Conservation (phyloP, 2,797 vertebrate genomes). For the Pygocentrus nattereri region DNA sequence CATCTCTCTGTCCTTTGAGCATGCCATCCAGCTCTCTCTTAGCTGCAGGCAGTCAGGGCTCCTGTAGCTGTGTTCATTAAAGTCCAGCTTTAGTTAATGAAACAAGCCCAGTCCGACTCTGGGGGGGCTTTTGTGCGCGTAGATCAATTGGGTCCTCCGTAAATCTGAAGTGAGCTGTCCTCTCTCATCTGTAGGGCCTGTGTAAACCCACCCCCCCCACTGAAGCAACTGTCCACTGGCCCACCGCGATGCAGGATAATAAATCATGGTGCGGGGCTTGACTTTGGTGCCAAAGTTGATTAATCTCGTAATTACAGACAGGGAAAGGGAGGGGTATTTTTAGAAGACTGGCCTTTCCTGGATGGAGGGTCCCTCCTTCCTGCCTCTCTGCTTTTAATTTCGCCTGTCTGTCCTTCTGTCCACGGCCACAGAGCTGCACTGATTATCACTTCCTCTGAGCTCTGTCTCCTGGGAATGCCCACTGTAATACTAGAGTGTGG, state of each 20-base stretch:
- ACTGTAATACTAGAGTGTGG: slow-evolving; percentile 27
- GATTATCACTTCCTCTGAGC: slow-evolving; percentile 49
- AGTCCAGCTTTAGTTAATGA: slow-evolving; percentile 70
- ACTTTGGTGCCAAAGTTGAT: slow-evolving; percentile 65
- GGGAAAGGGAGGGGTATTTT: slow-evolving; percentile 80
- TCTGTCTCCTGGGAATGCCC: slow-evolving; percentile 26
- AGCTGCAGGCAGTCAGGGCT: slow-evolving; percentile 40
- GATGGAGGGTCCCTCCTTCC: slow-evolving; percentile 61
- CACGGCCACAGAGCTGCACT: not conserved
- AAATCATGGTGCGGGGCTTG: slow-evolving; percentile 50
- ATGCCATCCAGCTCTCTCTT: slow-evolving; percentile 19
- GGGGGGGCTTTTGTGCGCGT: slow-evolving; percentile 61
- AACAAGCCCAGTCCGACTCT: slow-evolving; percentile 63
- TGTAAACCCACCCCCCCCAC: slow-evolving; percentile 30
- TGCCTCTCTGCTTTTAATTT: slow-evolving; percentile 39
- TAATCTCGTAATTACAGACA: slow-evolving; percentile 80
- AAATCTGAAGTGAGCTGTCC: slow-evolving; percentile 83
- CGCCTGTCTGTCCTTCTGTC: slow-evolving; percentile 51
- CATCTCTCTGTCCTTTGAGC: slow-evolving; percentile 8
- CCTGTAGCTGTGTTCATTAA: slow-evolving; percentile 69
- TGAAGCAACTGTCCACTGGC: slow-evolving; percentile 45
- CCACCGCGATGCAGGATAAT: slow-evolving; percentile 47
- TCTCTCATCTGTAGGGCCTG: slow-evolving; percentile 62
- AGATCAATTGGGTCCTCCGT: slow-evolving; percentile 83
- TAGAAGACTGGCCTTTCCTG: slow-evolving; percentile 74